phyloP scores from a whole-genome alignment of 37 sponge, comb jelly and placozoan species.

The Hormiphora californensis region DNA sequence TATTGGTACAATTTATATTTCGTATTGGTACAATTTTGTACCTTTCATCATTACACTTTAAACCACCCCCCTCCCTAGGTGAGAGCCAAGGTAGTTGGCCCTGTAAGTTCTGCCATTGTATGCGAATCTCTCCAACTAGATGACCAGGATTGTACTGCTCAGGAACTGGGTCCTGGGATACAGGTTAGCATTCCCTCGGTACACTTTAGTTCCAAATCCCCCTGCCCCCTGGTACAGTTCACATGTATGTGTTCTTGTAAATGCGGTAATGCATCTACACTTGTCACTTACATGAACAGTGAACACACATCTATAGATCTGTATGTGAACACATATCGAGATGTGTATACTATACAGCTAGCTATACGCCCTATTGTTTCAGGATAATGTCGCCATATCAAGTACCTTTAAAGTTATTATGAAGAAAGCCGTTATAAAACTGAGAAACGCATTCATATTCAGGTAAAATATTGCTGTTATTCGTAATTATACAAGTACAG shows the following conservation, averaged over 20 bases:
- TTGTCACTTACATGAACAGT: too few relatives aligned
- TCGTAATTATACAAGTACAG: too few relatives aligned
- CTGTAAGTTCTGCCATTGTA: background rate
- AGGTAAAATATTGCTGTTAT: too few relatives aligned
- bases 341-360: too few relatives aligned
- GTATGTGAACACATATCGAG: too few relatives aligned
- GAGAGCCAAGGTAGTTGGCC: background rate
- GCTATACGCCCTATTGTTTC: too few relatives aligned
- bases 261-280: too few relatives aligned
- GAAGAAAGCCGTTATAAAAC: constrained; percentile 34
- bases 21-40: background rate
- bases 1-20: background rate
- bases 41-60: background rate
- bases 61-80: background rate
- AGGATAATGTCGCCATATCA: constrained; percentile 4
- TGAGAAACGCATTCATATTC: constrained; percentile 33
- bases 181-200: too few relatives aligned
- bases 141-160: constrained; percentile 5
- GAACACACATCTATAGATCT: too few relatives aligned
- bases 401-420: constrained; percentile 34
- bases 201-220: too few relatives aligned
- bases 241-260: too few relatives aligned
- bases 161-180: constrained; percentile 14
- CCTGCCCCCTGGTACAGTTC: too few relatives aligned
- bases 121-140: constrained; percentile 18